A percentile compares a stretch with the other conserved stretches of the same genome.
These are phyloP conservation scores for Drosophila tsacasi DNA, from an alignment of 1,140 invertebrate genomes.

Conservation along the genomic window DNA sequence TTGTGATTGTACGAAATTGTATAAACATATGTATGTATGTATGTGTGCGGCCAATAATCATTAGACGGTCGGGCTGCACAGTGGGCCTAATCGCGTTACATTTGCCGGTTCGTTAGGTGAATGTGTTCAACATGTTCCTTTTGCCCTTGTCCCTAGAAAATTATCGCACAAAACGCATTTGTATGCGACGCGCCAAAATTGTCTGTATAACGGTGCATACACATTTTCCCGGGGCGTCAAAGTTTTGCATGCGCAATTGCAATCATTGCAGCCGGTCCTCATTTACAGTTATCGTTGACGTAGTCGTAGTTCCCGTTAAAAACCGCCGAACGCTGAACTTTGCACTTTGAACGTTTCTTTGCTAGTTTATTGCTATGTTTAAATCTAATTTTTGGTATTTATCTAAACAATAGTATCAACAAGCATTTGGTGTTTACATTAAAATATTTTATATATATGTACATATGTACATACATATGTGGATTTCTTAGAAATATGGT, in stretches of 20 bases:
- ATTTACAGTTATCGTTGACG: slow-evolving; percentile 6
- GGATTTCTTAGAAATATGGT: background rate
- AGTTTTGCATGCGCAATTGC: slow-evolving; percentile 38
- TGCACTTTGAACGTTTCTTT: slow-evolving; percentile 12
- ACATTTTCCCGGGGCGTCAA: slow-evolving; percentile 31
- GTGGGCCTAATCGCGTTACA: slow-evolving; percentile 13
- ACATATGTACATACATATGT: too few relatives aligned
- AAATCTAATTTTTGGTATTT: background rate
- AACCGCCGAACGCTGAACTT: background rate
- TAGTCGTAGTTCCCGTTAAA: background rate
- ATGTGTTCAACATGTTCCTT: background rate
- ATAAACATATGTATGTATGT: too few relatives aligned
- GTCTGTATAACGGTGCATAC: slow-evolving; percentile 49
- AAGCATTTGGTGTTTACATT: background rate
- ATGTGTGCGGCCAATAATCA: slow-evolving; percentile 25
- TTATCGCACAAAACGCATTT: background rate
- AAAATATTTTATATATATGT: too few relatives aligned
- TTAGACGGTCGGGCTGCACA: slow-evolving; percentile 18
- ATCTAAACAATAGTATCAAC: background rate
- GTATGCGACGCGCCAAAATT: slow-evolving; percentile 15
- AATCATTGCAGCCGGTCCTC: slow-evolving; percentile 17
- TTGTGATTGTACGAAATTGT: background rate
- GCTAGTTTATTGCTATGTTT: background rate
- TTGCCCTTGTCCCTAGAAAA: slow-evolving; percentile 7
- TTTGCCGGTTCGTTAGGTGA: slow-evolving; percentile 17